Evolutionary conservation across 2,113 vertebrate genomes (phyloP).

Genomic region (Nothocercus julius): DNA sequence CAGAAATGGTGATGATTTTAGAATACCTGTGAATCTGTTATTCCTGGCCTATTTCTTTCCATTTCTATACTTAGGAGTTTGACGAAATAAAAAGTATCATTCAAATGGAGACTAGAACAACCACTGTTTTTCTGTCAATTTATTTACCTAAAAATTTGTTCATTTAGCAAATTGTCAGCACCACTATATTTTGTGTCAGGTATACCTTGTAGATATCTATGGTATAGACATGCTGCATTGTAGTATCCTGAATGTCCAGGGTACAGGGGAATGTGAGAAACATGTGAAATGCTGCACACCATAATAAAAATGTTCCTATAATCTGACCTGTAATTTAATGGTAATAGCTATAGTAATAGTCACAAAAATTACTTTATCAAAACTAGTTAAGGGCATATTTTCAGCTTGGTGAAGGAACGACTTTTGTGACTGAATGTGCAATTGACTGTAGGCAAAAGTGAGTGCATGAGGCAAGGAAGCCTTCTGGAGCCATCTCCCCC

Average conservation of each 20-base stretch:
- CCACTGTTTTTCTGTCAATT: rapidly evolving
- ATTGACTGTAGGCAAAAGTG: neutral
- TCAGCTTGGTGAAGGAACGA: neutral
- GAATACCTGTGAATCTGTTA: neutral
- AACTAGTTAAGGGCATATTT: neutral
- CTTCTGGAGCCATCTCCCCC: neutral
- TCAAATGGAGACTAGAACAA: neutral
- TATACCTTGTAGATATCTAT: neutral
- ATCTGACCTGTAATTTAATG: neutral
- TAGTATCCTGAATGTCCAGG: neutral
- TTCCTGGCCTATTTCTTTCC: neutral
- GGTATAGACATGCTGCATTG: neutral
- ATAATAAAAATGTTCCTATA: neutral
- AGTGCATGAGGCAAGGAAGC: neutral
- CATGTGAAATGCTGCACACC: neutral
- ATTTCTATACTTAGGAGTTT: neutral
- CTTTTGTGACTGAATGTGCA: neutral
- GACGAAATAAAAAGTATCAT: neutral
- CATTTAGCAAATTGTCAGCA: neutral
- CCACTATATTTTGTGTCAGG: neutral
- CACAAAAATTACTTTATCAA: neutral
- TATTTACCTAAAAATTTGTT: neutral
- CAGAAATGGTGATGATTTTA: neutral
- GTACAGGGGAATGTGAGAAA: neutral
- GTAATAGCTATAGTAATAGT: neutral